Conservation (phyloP, 2,797 vertebrate species). For the Gadopsis bispinosus region DNA sequence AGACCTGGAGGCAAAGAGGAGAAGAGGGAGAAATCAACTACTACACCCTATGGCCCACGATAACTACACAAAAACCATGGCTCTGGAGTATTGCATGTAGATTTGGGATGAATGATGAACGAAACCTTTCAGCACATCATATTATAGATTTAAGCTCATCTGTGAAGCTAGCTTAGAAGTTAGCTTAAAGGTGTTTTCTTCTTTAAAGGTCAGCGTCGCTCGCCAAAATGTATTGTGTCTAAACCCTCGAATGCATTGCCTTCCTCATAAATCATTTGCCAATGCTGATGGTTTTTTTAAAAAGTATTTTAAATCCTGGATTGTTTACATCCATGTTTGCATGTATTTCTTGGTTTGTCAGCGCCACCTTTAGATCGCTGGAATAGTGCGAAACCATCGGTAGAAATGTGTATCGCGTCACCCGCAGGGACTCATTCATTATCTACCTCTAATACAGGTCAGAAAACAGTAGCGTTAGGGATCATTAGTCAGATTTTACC, state of each 20-base stretch:
- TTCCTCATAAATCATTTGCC: not conserved
- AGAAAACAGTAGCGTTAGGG: not conserved
- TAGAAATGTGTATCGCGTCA: not conserved
- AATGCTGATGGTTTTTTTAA: no score
- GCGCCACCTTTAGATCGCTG: not conserved
- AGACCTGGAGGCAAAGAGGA: slow-evolving; percentile 85
- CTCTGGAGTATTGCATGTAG: not conserved
- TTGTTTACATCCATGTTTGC: not conserved
- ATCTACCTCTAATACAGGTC: not conserved
- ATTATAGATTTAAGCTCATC: no score
- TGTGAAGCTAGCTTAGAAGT: no score
- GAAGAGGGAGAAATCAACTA: not conserved
- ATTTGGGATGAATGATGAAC: not conserved
- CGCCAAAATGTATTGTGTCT: no score
- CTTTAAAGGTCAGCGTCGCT: no score
- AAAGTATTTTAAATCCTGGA: not conserved
- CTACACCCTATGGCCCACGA: not conserved
- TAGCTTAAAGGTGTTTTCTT: no score
- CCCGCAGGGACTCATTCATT: not conserved
- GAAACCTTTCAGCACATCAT: no score
- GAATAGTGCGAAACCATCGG: not conserved
- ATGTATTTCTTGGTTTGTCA: not conserved
- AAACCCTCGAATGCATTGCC: no score
- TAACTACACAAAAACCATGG: not conserved
- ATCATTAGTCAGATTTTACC: not conserved